Percentiles rank a stretch among this genome's conserved stretches.
These are phyloP conservation scores for Amblyjoppa fuscipennis DNA, from an alignment of 2,888 invertebrate genomes.

Conservation along the genomic window DNA sequence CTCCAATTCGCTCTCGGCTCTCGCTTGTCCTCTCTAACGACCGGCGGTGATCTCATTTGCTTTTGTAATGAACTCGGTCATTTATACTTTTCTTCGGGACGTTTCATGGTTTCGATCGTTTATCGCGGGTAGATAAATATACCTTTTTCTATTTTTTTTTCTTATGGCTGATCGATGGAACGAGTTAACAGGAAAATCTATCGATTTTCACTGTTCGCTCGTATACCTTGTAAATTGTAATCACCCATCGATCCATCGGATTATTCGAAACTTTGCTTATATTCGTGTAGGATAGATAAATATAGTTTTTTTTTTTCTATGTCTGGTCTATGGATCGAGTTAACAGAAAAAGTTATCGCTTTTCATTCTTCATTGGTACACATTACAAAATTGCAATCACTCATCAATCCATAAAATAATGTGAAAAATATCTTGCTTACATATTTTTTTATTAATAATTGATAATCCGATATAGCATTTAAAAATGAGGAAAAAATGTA, in stretches of 20 bases:
- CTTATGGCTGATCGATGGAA: background rate
- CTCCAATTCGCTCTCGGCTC: slow-evolving; percentile 6
- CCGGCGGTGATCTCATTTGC: slow-evolving; percentile 45
- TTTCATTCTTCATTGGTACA: background rate
- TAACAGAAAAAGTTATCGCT: background rate
- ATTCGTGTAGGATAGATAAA: background rate
- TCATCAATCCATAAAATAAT: background rate
- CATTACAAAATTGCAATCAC: background rate
- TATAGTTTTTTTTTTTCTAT: background rate
- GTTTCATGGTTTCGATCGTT: slow-evolving; percentile 36
- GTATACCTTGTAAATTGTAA: background rate
- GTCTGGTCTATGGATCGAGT: background rate
- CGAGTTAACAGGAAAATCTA: background rate
- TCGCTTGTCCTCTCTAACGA: slow-evolving; percentile 42
- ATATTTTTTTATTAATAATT: slow-evolving; percentile 1
- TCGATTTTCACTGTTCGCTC: background rate
- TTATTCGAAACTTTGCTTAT: background rate
- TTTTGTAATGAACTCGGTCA: slow-evolving; percentile 54
- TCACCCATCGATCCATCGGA: background rate
- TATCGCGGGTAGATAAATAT: slow-evolving; percentile 32
- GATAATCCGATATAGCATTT: slow-evolving; percentile 9
- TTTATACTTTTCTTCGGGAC: slow-evolving; percentile 43
- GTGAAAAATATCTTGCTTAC: slow-evolving; percentile 18
- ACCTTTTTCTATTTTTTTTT: slow-evolving; percentile 12
- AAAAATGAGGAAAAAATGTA: background rate